Evolutionary conservation across 2,797 vertebrate species (phyloP), one percentile per base, ranked within the genome.

Genomic region (Danionella dracula): DNA sequence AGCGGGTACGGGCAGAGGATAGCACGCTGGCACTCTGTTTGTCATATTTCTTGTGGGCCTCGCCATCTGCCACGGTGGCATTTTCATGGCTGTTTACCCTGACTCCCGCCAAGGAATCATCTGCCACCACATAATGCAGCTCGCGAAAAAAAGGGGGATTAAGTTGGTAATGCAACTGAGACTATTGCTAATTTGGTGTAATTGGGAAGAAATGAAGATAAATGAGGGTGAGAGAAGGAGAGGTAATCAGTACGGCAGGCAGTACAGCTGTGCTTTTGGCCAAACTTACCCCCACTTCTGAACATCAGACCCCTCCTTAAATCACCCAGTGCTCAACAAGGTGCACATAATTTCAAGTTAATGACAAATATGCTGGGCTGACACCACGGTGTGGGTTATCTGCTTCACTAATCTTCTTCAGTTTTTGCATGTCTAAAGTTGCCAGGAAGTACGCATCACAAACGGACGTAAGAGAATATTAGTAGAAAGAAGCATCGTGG

Each of bases 181-280:
- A 92, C 89, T 92, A 92, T 91, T 92, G 89, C 92, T 93, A 93
- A 93, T 93, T 91, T 91, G 88, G 82, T 90, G 89, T 93, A 93
- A 93, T 93, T 93, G 90, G 89, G 89, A 92, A 92, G 90, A 92
- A 93, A 93, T 93, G 88, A 93, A 93, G 92, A 93, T 93, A 92
- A 93, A 93, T 92, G 92, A 93, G 90, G 88, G 85, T 83, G 88
- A 91, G 87, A 86, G 90, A 87, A 88, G 85, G 88, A 87, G 68
- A 93, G 84, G 90, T 87, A 93, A 93, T 93, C 92, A 92, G 90
- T 80, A 87, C 84, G 85, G 86, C 85, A 74, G 83, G 82, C 88
- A 82, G 85, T 92, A 90, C 92, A 92, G 92, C 90, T 93, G 92
- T 90, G 92, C 83, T 90, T 90, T 87, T 79, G 20, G 87, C 82